phyloP scores from a whole-genome alignment of 2,797 vertebrate species.

The Phaenicophaeus curvirostris region DNA sequence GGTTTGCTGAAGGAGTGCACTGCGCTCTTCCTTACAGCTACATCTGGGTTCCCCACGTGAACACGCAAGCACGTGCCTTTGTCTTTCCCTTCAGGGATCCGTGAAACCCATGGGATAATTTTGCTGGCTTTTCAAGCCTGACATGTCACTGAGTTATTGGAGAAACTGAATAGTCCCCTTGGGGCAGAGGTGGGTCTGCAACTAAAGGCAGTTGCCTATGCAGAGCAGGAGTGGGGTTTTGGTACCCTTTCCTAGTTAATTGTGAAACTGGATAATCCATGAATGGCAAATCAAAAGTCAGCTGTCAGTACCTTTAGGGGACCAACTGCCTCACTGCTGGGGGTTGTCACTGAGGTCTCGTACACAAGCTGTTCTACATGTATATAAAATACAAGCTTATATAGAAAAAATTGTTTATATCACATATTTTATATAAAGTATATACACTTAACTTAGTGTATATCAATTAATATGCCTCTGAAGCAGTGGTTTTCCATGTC shows the following conservation, averaged over 20 bases:
- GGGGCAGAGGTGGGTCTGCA: neutral
- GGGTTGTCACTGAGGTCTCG: neutral
- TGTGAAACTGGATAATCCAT: neutral
- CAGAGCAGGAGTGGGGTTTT: neutral
- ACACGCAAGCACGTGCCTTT: accelerated
- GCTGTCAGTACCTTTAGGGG: neutral
- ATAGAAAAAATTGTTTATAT: neutral
- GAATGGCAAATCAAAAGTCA: neutral
- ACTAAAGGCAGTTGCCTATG: neutral
- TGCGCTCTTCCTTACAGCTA: neutral
- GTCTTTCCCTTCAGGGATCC: neutral
- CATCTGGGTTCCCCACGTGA: accelerated
- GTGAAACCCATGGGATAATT: neutral
- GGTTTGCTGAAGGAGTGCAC: neutral
- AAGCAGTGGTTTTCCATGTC: neutral
- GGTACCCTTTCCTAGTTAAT: neutral
- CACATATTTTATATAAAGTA: neutral
- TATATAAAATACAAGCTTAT: neutral
- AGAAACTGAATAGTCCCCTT: neutral
- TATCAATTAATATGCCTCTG: neutral
- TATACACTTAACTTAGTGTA: neutral
- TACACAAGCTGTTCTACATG: neutral
- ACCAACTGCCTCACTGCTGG: neutral
- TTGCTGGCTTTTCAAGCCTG: neutral
- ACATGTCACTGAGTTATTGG: neutral